phyloP scores from a whole-genome alignment of 2,113 vertebrate species.

The Glaucidium brasilianum region DNA sequence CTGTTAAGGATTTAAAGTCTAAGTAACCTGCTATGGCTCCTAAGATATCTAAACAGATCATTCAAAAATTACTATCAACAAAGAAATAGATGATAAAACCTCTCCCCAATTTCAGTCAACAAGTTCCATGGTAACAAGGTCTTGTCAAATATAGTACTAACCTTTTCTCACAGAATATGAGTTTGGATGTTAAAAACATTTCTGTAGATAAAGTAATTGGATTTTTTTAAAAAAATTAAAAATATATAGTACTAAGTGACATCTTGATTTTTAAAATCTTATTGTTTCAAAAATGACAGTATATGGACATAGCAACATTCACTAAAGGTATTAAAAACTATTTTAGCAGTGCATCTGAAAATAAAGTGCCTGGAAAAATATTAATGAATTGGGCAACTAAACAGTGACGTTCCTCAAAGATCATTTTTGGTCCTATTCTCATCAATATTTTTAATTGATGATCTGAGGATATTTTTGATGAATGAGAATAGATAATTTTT shows the following conservation, averaged over 20 bases:
- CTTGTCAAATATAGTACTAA: not conserved
- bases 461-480: not conserved
- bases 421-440: not conserved
- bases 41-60: not conserved
- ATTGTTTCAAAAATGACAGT: not conserved
- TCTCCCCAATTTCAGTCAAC: not conserved
- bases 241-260: not conserved
- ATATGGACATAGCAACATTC: not conserved
- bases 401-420: not conserved
- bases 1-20: not conserved
- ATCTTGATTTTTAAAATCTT: not conserved
- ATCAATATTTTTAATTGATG: not conserved
- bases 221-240: not conserved
- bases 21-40: not conserved
- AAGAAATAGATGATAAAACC: not conserved
- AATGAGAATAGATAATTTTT: not conserved
- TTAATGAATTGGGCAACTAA: not conserved
- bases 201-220: not conserved
- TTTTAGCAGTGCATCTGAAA: not conserved
- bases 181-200: not conserved
- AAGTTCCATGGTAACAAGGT: not conserved
- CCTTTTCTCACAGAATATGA: not conserved
- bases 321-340: not conserved
- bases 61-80: not conserved
- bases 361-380: not conserved